These are phyloP conservation scores for Illadopsis cleaveri DNA, from an alignment of 2,113 vertebrate species.

Conservation along the genomic window DNA sequence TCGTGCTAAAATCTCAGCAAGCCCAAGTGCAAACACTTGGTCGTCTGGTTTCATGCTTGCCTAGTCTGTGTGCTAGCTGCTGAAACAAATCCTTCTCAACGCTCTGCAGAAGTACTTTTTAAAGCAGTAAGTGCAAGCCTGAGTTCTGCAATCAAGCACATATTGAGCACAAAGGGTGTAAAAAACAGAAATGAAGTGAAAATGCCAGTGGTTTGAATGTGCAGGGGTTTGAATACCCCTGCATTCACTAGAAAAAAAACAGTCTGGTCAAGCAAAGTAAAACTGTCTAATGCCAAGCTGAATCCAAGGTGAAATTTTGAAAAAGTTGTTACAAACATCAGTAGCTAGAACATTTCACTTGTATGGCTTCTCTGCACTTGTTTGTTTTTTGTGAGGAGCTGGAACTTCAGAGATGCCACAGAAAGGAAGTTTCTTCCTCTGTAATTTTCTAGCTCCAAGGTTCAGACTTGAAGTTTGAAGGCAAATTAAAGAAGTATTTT, in stretches of 20 bases:
- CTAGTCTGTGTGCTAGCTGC: background rate
- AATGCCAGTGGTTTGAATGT: background rate
- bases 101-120: background rate
- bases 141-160: background rate
- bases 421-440: background rate
- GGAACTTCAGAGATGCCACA: background rate
- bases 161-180: background rate
- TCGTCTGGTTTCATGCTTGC: conserved; percentile 6
- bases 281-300: background rate
- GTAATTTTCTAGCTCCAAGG: background rate
- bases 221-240: background rate
- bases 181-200: background rate
- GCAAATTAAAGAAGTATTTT: background rate
- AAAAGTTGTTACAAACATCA: background rate
- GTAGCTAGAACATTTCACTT: background rate
- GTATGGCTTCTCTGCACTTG: background rate
- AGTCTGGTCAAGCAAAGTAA: background rate
- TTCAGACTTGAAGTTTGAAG: background rate
- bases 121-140: background rate
- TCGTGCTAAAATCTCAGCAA: background rate
- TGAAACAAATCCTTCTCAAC: background rate
- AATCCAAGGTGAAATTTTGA: background rate
- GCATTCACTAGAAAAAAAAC: background rate
- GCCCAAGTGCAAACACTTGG: conserved; percentile 13
- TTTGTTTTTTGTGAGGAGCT: background rate